Base-by-base conservation (phyloP, 30 jellyfish, hydroid and myxozoan species). In the Hydractinia symbiolongicarpus region DNA sequence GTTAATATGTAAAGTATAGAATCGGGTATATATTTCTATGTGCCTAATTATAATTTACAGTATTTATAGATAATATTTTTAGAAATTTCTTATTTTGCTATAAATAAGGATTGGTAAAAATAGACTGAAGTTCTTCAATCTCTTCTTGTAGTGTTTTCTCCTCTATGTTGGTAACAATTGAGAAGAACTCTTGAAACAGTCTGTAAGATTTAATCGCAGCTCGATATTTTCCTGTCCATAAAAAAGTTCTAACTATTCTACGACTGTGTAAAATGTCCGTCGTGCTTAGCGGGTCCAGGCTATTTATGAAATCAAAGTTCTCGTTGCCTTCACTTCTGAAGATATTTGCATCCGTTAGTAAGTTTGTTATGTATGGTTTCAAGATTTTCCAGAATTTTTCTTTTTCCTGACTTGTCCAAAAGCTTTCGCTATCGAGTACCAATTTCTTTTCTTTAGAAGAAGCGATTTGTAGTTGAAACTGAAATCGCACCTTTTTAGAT, bases 221-320 rank as follows among this genome's bases (percentile, higher is more conserved):
- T 6, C 40, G 19, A 64, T 64, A 64, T 7, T 51, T 44, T 51
- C 74, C 74, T 7, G 52, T 64, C 74, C 74, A 64, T 13, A 64
- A 64, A 64, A n/a, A 13, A 44, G 74, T 51, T 51, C 74, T 64
- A 64, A 64, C 40, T 51, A 64, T 64, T 7, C 74, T 7, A 44
- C 74, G 9, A 13, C 74, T n/a, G 19, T n/a, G 40, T 44, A 44
- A 64, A 64, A 64, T 7, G 40, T 64, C 74, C 19, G 9, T 64
- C 52, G 9, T 64, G 2, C 74, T 64, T n/a, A 64, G 40, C 8
- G 74, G 74, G 74, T 64, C 74, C 17, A 64, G 74, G 40, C 74
- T 64, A 13, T n/a, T n/a, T n/a, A n/a, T 51, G 19, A 64, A 9
- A 7, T 64, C 74, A 6, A 64, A 64, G 40, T 64, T 51, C 17